A percentile compares a stretch with the other conserved stretches of the same genome.
phyloP scores from a whole-genome alignment of 2,888 invertebrate genomes.

The Phortica okadai region DNA sequence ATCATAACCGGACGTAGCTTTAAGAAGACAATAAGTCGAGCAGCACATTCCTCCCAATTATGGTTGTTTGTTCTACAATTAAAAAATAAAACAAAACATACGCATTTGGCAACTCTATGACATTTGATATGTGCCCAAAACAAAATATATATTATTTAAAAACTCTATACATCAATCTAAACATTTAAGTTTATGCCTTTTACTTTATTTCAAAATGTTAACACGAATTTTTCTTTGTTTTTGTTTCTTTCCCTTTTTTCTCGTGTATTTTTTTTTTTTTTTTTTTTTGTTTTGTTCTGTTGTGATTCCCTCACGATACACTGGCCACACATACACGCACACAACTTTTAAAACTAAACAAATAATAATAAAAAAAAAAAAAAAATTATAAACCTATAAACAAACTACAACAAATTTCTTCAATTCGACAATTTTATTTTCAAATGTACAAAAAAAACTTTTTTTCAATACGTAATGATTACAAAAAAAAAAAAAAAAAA shows the following conservation, averaged over 20 bases:
- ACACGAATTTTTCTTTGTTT: constrained; percentile 34
- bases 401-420: constrained; percentile 31
- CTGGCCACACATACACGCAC: constrained; percentile 12
- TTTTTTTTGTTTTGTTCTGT: constrained; percentile 54
- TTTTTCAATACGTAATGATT: constrained; percentile 21
- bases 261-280: constrained; percentile 41
- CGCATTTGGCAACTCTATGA: background rate
- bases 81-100: background rate
- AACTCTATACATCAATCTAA: background rate
- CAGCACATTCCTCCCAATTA: constrained; percentile 23
- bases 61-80: background rate
- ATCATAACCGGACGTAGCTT: background rate
- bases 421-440: constrained; percentile 8
- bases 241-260: constrained; percentile 37
- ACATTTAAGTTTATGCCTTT: constrained; percentile 9
- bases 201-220: constrained; percentile 16
- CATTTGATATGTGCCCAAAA: background rate
- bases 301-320: constrained; percentile 37
- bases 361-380: constrained; percentile 34
- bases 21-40: background rate
- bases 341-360: background rate
- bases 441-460: constrained; percentile 18
- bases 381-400: constrained; percentile 43
- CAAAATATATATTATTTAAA: background rate
- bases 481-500: constrained; percentile 15